These are phyloP conservation scores for Stenichneumon culpator DNA, from an alignment of 2,888 invertebrate genomes.

Conservation along the genomic window DNA sequence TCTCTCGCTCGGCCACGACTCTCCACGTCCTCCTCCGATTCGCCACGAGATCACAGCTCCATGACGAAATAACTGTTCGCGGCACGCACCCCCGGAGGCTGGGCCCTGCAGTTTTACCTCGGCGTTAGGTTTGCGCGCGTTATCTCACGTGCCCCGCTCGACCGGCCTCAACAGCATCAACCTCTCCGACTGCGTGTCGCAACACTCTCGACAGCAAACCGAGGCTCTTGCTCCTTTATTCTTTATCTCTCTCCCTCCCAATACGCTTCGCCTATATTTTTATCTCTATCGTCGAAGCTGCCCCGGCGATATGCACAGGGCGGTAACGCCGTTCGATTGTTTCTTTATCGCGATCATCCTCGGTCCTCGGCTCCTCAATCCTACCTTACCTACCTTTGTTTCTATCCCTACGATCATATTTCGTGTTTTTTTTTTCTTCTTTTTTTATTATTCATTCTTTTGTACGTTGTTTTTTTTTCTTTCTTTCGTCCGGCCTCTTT, in stretches of 20 bases:
- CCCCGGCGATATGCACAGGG: slow-evolving; percentile 61
- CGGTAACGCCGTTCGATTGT: slow-evolving; percentile 80
- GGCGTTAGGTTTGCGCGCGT: slow-evolving; percentile 39
- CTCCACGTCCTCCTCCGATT: slow-evolving; percentile 53
- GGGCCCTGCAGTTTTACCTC: slow-evolving; percentile 41
- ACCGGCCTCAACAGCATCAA: slow-evolving; percentile 27
- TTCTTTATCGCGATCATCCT: slow-evolving; percentile 83
- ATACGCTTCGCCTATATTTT: neutral
- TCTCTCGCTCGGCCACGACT: slow-evolving; percentile 34
- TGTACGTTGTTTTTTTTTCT: slow-evolving; percentile 1
- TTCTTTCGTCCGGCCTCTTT: slow-evolving; percentile 36
- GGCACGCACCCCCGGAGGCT: slow-evolving; percentile 66
- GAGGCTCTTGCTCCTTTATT: neutral
- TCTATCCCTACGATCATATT: slow-evolving; percentile 38
- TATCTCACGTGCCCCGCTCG: slow-evolving; percentile 37
- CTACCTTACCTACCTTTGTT: slow-evolving; percentile 49
- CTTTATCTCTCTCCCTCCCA: neutral
- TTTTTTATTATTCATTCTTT: slow-evolving; percentile 11
- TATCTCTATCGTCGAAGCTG: slow-evolving; percentile 45
- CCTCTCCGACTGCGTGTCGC: slow-evolving; percentile 44
- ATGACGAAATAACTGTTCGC: slow-evolving; percentile 71
- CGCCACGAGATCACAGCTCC: slow-evolving; percentile 65
- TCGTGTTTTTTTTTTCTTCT: neutral
- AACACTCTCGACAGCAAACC: slow-evolving; percentile 22
- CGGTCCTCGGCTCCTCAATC: slow-evolving; percentile 73